phyloP scores from a whole-genome alignment of 2,113 vertebrate species.

The Natator depressus region DNA sequence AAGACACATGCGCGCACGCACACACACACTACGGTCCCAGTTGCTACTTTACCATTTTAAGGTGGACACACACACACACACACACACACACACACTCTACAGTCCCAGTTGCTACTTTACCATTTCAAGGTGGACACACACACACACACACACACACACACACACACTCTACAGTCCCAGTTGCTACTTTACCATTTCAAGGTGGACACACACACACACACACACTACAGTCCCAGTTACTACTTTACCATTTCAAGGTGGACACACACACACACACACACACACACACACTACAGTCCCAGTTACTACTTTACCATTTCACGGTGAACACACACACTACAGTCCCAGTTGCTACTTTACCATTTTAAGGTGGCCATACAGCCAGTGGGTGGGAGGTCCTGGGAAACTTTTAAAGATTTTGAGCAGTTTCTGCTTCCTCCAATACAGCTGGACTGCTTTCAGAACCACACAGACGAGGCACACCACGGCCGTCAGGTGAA shows the following conservation, averaged over 20 bases:
- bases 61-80: too few relatives aligned
- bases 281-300: not conserved
- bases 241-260: slow-evolving; percentile 65
- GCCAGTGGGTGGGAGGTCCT: slow-evolving; percentile 76
- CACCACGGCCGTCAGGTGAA: slow-evolving; percentile 14
- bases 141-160: too few relatives aligned
- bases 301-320: slow-evolving; percentile 46
- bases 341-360: slow-evolving; percentile 16
- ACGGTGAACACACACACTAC: slow-evolving; percentile 58
- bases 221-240: not conserved
- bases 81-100: too few relatives aligned
- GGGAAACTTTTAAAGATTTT: slow-evolving; percentile 69
- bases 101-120: too few relatives aligned
- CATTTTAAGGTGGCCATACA: slow-evolving; percentile 73
- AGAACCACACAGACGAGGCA: slow-evolving; percentile 14
- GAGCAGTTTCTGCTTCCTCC: slow-evolving; percentile 55
- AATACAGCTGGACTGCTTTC: slow-evolving; percentile 56
- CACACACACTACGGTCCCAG: too few relatives aligned
- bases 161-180: not conserved
- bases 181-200: slow-evolving; percentile 49
- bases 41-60: too few relatives aligned
- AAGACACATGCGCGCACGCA: too few relatives aligned
- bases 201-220: slow-evolving; percentile 61
- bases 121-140: too few relatives aligned
- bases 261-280: too few relatives aligned